Evolutionary conservation across 2,888 invertebrate genomes (phyloP).

Genomic region (Drosophila prolongata): DNA sequence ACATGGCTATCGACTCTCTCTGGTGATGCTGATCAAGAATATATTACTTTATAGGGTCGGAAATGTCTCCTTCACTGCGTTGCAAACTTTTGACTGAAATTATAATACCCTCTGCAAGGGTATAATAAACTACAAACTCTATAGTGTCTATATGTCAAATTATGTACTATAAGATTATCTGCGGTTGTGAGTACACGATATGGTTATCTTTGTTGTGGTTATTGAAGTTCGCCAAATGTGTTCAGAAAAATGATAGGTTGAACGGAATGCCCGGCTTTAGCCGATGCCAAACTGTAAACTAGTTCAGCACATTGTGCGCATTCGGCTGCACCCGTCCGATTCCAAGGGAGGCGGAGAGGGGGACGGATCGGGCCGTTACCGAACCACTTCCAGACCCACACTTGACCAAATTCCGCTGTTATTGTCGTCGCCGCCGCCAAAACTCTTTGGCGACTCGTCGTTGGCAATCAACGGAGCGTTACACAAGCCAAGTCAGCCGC

Average conservation of each 20-base stretch:
- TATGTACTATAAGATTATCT: background rate
- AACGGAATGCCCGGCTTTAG: conserved; percentile 7
- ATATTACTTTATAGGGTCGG: too few species aligned
- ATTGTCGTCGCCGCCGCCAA: conserved; percentile 22
- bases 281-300: conserved; percentile 11
- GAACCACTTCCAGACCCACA: conserved; percentile 24
- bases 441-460: conserved; percentile 40
- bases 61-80: too few species aligned
- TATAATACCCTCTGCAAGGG: too few species aligned
- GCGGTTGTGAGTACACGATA: background rate
- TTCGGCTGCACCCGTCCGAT: conserved; percentile 12
- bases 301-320: conserved; percentile 10
- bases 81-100: too few species aligned
- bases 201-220: background rate
- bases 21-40: too few species aligned
- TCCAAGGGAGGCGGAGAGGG: background rate
- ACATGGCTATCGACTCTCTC: too few species aligned
- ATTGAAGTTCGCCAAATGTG: background rate
- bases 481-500: conserved; percentile 58
- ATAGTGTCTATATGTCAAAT: background rate
- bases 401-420: conserved; percentile 46
- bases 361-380: conserved; percentile 11
- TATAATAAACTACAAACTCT: background rate
- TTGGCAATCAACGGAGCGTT: conserved; percentile 63
- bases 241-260: background rate